Evolutionary conservation across 2,113 vertebrate genomes (phyloP).

Genomic region (Clinocottus analis): DNA sequence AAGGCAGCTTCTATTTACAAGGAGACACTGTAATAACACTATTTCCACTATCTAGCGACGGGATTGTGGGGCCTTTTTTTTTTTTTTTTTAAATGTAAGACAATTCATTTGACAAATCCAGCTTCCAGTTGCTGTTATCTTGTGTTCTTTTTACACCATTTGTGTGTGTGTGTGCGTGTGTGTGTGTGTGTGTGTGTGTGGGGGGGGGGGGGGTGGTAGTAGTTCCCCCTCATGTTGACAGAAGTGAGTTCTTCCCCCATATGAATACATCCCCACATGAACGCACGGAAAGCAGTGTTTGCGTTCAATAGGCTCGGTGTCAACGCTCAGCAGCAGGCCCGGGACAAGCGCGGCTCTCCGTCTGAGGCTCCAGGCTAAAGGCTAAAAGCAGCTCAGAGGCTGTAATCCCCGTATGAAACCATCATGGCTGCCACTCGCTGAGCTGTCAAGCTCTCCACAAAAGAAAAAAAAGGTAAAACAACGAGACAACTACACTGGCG

Average conservation of each 20-base stretch:
- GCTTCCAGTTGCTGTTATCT: background rate
- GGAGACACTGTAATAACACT: too few relatives aligned
- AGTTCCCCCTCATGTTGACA: background rate
- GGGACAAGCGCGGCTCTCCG: conserved; percentile 31
- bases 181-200: too few relatives aligned
- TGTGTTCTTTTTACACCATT: background rate
- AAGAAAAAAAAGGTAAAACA: conserved; percentile 71
- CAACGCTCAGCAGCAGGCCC: conserved; percentile 14
- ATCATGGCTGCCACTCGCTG: conserved; percentile 83
- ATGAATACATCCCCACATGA: background rate
- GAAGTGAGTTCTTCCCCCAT: too few relatives aligned
- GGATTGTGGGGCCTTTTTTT: background rate
- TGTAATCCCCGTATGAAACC: conserved; percentile 82
- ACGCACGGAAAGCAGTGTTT: background rate
- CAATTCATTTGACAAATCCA: background rate
- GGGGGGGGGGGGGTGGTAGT: too few relatives aligned
- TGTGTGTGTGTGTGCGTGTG: too few relatives aligned
- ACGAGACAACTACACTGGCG: background rate
- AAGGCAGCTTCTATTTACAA: background rate
- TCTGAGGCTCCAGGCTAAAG: conserved; percentile 68
- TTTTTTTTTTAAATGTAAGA: background rate
- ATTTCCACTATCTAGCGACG: background rate
- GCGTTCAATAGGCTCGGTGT: background rate
- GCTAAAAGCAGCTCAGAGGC: conserved; percentile 75
- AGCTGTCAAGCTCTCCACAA: conserved; percentile 82